Evolutionary conservation across 2,113 vertebrate genomes (phyloP).

Genomic region (zebrafish (Danio rerio)): DNA sequence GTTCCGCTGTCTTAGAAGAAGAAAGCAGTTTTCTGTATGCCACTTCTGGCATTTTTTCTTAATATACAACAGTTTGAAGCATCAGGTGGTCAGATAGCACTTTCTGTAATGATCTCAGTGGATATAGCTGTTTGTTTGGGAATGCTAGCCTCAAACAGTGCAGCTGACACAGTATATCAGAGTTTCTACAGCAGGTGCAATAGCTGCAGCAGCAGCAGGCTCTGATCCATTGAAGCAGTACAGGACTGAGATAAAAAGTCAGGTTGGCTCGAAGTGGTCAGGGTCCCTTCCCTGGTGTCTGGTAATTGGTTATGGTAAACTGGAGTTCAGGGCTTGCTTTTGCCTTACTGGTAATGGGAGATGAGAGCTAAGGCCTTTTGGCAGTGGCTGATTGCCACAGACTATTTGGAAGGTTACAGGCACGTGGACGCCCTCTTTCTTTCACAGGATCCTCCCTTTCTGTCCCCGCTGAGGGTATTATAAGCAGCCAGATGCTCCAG

Average conservation of each 20-base stretch:
- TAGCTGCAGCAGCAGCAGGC: conserved; percentile 34
- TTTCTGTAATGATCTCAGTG: background rate
- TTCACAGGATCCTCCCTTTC: conserved; percentile 18
- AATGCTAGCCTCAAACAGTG: conserved; percentile 5
- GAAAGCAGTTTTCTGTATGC: conserved; percentile 59
- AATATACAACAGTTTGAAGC: conserved; percentile 40
- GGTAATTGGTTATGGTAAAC: conserved; percentile 54
- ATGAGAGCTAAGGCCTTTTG: conserved; percentile 53
- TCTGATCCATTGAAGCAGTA: conserved; percentile 28
- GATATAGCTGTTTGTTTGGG: background rate
- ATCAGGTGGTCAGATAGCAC: background rate
- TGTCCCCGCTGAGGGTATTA: conserved; percentile 14
- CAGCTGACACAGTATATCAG: conserved; percentile 20
- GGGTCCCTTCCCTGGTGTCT: conserved; percentile 46
- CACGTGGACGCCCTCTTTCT: conserved; percentile 38
- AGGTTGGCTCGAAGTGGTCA: conserved; percentile 36
- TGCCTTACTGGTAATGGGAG: conserved; percentile 56
- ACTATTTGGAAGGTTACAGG: conserved; percentile 42
- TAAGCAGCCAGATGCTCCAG: conserved; percentile 47
- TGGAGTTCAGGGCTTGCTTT: conserved; percentile 50
- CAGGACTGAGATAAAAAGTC: conserved; percentile 53
- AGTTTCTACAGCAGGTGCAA: conserved; percentile 37
- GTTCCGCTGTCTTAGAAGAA: conserved; percentile 74
- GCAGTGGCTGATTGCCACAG: conserved; percentile 41
- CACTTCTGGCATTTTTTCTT: conserved; percentile 28